Percentiles rank a stretch among this genome's conserved stretches.
Evolutionary conservation across 2,888 invertebrate species (phyloP).

Genomic region (Pyrrhia umbra): DNA sequence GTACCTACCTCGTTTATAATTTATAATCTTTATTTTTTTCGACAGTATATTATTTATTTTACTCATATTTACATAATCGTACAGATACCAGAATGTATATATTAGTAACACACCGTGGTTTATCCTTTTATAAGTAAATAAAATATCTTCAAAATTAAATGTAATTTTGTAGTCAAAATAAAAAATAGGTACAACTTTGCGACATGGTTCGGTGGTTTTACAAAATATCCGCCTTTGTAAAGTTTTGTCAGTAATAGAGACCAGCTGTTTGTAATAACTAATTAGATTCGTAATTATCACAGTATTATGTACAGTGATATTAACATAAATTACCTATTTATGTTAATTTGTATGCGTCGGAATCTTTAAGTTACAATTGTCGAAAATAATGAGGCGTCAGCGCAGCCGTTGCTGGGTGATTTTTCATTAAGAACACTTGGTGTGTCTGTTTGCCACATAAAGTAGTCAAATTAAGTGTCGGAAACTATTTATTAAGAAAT

Average conservation of each 20-base stretch:
- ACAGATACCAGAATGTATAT: constrained; percentile 28
- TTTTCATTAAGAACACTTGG: constrained; percentile 25
- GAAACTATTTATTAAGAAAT: constrained; percentile 3
- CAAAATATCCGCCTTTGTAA: constrained; percentile 52
- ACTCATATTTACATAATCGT: constrained; percentile 24
- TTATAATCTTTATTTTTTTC: constrained; percentile 32
- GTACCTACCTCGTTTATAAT: not conserved
- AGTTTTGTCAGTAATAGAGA: constrained; percentile 56
- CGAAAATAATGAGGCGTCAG: constrained; percentile 36
- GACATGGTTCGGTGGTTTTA: constrained; percentile 48
- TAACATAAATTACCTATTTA: constrained; percentile 53
- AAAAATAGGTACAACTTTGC: constrained; percentile 15
- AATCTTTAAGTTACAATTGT: constrained; percentile 36
- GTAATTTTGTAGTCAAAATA: constrained; percentile 12
- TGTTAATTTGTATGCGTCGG: constrained; percentile 49
- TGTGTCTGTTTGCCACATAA: constrained; percentile 8
- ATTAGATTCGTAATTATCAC: constrained; percentile 63
- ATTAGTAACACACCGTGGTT: constrained; percentile 49
- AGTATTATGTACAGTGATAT: constrained; percentile 48
- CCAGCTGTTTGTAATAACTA: constrained; percentile 59
- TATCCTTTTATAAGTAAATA: constrained; percentile 34
- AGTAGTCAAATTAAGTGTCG: constrained; percentile 10
- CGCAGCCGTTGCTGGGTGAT: constrained; percentile 1
- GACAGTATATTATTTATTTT: constrained; percentile 10
- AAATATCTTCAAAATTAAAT: constrained; percentile 18